Conservation (phyloP, 2,888 invertebrate genomes). For the Sepiola atlantica region DNA sequence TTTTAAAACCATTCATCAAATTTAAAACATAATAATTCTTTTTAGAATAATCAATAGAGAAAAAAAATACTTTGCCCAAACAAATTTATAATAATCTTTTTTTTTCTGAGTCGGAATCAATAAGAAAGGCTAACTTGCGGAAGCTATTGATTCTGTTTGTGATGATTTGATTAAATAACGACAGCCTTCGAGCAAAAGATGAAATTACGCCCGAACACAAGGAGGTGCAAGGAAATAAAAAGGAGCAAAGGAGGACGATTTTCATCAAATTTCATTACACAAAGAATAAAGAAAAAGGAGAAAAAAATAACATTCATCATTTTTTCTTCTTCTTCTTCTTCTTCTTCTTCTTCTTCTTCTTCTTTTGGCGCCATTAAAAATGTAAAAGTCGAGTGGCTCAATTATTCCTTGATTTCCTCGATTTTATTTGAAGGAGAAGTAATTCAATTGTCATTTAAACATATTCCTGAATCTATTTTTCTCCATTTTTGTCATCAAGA, state of each 20-base stretch:
- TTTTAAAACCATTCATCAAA: too few relatives aligned
- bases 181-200: neutral
- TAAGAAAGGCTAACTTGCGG: neutral
- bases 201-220: neutral
- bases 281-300: too few relatives aligned
- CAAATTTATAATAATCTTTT: neutral
- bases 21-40: too few relatives aligned
- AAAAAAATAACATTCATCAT: too few relatives aligned
- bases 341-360: too few relatives aligned
- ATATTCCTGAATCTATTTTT: conserved; percentile 11
- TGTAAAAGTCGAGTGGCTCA: conserved; percentile 12
- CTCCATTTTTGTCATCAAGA: neutral
- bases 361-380: neutral
- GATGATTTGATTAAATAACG: neutral
- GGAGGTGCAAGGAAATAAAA: neutral
- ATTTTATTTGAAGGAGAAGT: conserved; percentile 8
- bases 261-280: neutral
- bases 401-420: neutral
- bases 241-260: neutral
- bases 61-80: neutral
- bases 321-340: neutral
- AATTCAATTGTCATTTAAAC: neutral
- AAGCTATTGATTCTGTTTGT: neutral
- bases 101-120: neutral
- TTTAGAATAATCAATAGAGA: too few relatives aligned